Conservation (phyloP, 2,113 vertebrate genomes). For the Microtus montanus region DNA sequence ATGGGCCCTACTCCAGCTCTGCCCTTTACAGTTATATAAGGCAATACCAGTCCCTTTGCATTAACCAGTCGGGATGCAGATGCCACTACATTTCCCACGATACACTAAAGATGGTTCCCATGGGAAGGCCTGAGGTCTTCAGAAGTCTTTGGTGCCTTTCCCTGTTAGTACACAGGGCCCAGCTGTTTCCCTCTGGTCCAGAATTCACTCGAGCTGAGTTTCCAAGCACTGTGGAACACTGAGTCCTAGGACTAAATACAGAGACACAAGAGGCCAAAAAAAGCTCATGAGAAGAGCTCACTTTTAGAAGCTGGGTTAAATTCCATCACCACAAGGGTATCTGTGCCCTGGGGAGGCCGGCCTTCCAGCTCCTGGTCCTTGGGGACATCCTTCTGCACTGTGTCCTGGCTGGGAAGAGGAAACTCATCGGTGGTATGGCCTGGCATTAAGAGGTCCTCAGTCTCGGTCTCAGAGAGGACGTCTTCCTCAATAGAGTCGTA, state of each 20-base stretch:
- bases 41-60: not conserved
- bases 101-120: not conserved
- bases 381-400: constrained; percentile 25
- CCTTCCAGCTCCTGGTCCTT: constrained; percentile 58
- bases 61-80: not conserved
- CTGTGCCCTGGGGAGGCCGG: constrained; percentile 75
- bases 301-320: constrained; percentile 88
- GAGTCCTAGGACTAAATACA: not conserved
- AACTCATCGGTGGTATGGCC: constrained; percentile 83
- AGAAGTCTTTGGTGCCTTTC: not conserved
- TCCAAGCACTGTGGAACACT: not conserved
- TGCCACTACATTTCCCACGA: no score
- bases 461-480: constrained; percentile 89
- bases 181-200: not conserved
- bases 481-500: constrained; percentile 91
- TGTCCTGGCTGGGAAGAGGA: constrained; percentile 75
- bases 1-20: not conserved
- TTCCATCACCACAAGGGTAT: constrained; percentile 88
- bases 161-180: not conserved
- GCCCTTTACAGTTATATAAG: not conserved
- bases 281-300: constrained; percentile 70
- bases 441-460: constrained; percentile 84
- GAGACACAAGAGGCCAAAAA: not conserved
- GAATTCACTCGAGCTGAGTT: not conserved
- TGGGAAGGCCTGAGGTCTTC: not conserved